Conservation (phyloP, 2,797 vertebrate species). For the Champsocephalus esox region DNA sequence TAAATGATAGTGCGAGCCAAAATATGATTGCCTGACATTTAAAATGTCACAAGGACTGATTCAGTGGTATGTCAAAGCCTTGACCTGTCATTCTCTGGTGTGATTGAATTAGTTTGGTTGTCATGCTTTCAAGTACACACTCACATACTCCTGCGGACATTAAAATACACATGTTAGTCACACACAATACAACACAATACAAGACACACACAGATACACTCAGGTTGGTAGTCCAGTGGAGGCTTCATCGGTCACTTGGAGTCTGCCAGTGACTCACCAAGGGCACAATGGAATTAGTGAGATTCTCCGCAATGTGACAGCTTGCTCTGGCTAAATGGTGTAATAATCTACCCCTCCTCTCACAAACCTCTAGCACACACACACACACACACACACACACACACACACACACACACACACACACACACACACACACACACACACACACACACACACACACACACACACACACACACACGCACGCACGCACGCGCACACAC, state of each 20-base stretch:
- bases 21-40: slow-evolving; percentile 58
- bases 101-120: background rate
- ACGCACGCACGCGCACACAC: background rate
- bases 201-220: slow-evolving; percentile 31
- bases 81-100: slow-evolving; percentile 39
- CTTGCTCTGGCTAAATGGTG: slow-evolving; percentile 86
- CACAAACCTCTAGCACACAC: slow-evolving; percentile 53
- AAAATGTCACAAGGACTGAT: slow-evolving; percentile 53
- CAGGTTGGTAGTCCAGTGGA: slow-evolving; percentile 55
- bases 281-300: slow-evolving; percentile 84
- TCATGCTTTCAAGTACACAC: no score
- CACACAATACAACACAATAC: background rate
- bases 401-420: slow-evolving; percentile 45
- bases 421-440: slow-evolving; percentile 41
- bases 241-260: slow-evolving; percentile 77
- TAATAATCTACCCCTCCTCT: slow-evolving; percentile 85
- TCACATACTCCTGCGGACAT: no score
- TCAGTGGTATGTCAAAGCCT: slow-evolving; percentile 46
- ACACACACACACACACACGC: slow-evolving; percentile 38
- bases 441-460: slow-evolving; percentile 4
- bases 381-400: no score
- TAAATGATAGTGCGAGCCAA: slow-evolving; percentile 52
- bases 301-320: slow-evolving; percentile 84
- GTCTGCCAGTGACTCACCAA: slow-evolving; percentile 81
- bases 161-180: no score